These are phyloP conservation scores for Sinocyclocheilus anophthalmus DNA, from an alignment of 2,113 vertebrate genomes.

Conservation along the genomic window DNA sequence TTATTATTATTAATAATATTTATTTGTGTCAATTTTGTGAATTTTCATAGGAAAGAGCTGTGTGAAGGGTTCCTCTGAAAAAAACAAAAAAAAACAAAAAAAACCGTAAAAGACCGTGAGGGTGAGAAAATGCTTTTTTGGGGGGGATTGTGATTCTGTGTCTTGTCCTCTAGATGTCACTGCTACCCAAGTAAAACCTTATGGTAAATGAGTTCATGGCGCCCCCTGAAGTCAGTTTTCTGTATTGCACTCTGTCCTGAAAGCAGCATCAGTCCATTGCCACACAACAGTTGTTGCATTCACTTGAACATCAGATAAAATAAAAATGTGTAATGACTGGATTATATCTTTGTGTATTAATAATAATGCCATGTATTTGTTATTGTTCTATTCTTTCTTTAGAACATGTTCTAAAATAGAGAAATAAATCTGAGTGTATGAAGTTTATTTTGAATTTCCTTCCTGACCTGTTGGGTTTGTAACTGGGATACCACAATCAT, in stretches of 20 bases:
- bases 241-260: not conserved
- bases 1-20: not conserved
- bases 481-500: not conserved
- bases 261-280: not conserved
- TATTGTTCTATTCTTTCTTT: not conserved
- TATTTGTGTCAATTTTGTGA: not conserved
- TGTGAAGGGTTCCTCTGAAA: not conserved
- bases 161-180: slow-evolving; percentile 54
- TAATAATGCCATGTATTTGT: not conserved
- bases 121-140: not conserved
- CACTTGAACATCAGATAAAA: not conserved
- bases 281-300: not conserved
- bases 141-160: not conserved
- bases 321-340: slow-evolving; percentile 11
- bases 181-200: slow-evolving; percentile 14
- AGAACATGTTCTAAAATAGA: not conserved
- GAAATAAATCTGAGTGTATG: not conserved
- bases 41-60: not conserved
- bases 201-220: not conserved
- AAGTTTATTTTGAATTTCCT: too few relatives aligned
- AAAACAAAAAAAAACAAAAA: not conserved
- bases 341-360: not conserved
- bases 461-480: not conserved
- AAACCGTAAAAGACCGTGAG: not conserved
- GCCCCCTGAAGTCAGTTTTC: slow-evolving; percentile 22